Evolutionary conservation across 2,888 invertebrate genomes (phyloP).

Genomic region (Oscheius onirici): DNA sequence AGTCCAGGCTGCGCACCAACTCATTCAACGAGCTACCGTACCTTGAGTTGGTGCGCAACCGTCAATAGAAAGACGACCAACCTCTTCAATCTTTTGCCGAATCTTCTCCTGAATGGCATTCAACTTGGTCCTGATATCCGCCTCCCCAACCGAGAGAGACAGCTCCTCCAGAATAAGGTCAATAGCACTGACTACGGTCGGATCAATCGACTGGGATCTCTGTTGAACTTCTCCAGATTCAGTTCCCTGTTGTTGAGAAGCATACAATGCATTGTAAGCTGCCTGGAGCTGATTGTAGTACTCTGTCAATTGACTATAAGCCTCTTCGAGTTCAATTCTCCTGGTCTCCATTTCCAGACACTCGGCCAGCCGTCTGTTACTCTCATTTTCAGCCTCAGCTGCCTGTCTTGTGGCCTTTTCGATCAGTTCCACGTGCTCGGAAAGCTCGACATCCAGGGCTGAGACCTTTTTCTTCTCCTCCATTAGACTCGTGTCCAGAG

Average conservation of each 20-base stretch:
- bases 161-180: constrained; percentile 4
- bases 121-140: constrained; percentile 1
- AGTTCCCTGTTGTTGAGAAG: constrained; percentile 32
- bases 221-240: constrained; percentile 6
- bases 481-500: constrained; percentile 42
- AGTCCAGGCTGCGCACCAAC: no score
- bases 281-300: constrained; percentile 59
- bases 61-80: no score
- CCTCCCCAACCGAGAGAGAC: neutral
- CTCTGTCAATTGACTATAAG: constrained; percentile 54
- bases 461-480: constrained; percentile 50
- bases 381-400: constrained; percentile 59
- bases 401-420: constrained; percentile 54
- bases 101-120: constrained; percentile 18
- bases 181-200: neutral
- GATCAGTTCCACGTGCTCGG: constrained; percentile 54
- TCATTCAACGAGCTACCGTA: no score
- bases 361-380: constrained; percentile 56
- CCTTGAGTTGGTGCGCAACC: no score
- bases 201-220: neutral
- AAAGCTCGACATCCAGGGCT: constrained; percentile 49
- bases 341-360: constrained; percentile 57
- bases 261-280: constrained; percentile 56
- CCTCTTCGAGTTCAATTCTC: constrained; percentile 57
- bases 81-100: constrained; percentile 14